Evolutionary conservation across 1,140 invertebrate species (phyloP).

Genomic region (Orchesella cincta): DNA sequence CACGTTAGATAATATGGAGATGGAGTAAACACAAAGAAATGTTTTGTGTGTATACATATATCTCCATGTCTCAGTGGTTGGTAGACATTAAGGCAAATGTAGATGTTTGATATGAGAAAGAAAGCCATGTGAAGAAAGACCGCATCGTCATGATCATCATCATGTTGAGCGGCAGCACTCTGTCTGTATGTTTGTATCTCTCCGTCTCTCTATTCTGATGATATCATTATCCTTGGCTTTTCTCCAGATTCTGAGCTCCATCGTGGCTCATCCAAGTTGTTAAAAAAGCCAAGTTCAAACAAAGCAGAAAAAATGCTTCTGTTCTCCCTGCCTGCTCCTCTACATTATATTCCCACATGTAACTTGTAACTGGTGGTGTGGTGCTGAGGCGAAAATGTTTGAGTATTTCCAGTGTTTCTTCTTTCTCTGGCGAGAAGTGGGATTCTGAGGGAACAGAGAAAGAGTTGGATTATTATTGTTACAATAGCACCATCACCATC

Average conservation of each 20-base stretch:
- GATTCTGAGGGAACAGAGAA: not conserved
- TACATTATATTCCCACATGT: not conserved
- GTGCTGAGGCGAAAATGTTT: not conserved
- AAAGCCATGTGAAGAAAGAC: too few relatives aligned
- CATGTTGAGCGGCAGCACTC: too few relatives aligned
- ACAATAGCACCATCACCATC: not conserved
- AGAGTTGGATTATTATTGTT: not conserved
- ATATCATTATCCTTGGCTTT: slow-evolving; percentile 18
- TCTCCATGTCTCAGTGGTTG: too few relatives aligned
- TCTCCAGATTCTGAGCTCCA: not conserved
- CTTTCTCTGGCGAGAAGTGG: not conserved
- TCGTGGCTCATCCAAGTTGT: not conserved
- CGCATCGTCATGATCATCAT: too few relatives aligned
- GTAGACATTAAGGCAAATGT: too few relatives aligned
- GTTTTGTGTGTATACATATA: too few relatives aligned
- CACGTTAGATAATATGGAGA: too few relatives aligned
- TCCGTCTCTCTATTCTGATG: too few relatives aligned
- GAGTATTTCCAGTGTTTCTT: too few relatives aligned
- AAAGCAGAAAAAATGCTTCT: not conserved
- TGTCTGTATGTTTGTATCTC: too few relatives aligned
- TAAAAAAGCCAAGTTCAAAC: slow-evolving; percentile 4
- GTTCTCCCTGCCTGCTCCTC: not conserved
- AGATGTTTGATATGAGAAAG: too few relatives aligned
- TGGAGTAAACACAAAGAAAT: too few relatives aligned
- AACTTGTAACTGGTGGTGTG: not conserved